Base-by-base conservation (phyloP, 2,888 invertebrate species). In the Chrysotoxum bicinctum region DNA sequence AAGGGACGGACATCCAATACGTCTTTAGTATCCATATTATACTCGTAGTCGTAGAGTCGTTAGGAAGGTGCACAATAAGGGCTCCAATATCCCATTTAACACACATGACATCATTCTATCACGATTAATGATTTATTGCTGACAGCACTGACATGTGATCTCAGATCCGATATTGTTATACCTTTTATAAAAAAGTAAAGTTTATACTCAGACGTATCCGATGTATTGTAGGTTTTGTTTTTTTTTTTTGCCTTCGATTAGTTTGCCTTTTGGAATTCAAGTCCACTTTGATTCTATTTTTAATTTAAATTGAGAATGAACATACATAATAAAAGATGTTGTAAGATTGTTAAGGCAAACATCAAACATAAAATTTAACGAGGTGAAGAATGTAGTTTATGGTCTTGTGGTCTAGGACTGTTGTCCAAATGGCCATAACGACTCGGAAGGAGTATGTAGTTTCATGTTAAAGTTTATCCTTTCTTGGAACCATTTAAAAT, bases 91-190 rank as follows among this genome's bases (percentile, higher is more conserved):
- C 37, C 52, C 73, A 64, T 58, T 62, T 66, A 37, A 52, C 66
- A 69, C 70, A 83, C 76, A 84, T 84, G 83, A 79, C 83, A 84
- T 79, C 79, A 79, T 84, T 84, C 79, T 84, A 84, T 84, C 83
- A 79, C 79, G 83, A 70, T 66, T 84, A 75, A 79, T 84, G 79
- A 84, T 84, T 84, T 84, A 84, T 84, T 75, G 50, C 75, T 74
- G 79, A 70, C 74, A 58, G 54, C 74, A 43, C 78, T 60, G 82
- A 78, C 82, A 77, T 72, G 68, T 37, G 66, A 45, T 45, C 58
- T 48, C 7, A 48, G 72, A 62, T 64, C 43, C 52, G 52, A 70
- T 78, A 58, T 80, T 56, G 37, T 68, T 68, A 43, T 50, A 45
- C 12, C 52, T 66, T 32, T 56, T 37, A n/a, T 23, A n/a, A 21